phyloP scores from a whole-genome alignment of 1,140 invertebrate genomes.

The Ostrea edulis region DNA sequence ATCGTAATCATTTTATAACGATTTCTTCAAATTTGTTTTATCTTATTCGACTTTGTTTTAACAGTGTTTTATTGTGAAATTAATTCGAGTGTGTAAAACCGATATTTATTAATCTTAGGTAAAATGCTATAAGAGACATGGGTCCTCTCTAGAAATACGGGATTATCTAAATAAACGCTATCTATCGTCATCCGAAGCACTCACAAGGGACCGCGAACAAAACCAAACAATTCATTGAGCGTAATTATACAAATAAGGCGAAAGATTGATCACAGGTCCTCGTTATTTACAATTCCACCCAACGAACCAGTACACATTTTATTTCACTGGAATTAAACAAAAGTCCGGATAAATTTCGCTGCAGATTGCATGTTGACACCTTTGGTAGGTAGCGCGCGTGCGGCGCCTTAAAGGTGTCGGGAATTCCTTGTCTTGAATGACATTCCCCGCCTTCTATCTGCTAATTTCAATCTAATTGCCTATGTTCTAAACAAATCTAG shows the following conservation, averaged over 20 bases:
- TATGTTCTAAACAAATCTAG: slow-evolving; percentile 18
- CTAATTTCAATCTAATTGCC: slow-evolving; percentile 35
- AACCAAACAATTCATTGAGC: slow-evolving; percentile 22
- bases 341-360: not conserved
- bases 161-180: not conserved
- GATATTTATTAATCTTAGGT: slow-evolving; percentile 14
- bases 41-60: slow-evolving; percentile 29
- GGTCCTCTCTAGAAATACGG: not conserved
- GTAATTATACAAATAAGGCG: slow-evolving; percentile 12
- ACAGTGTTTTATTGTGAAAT: not conserved
- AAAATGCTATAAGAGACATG: not conserved
- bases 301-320: slow-evolving; percentile 3
- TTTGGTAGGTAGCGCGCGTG: slow-evolving; percentile 1
- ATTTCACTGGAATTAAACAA: slow-evolving; percentile 13
- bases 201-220: not conserved
- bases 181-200: not conserved
- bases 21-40: slow-evolving; percentile 10
- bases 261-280: not conserved
- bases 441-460: not conserved
- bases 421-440: not conserved
- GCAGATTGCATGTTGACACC: slow-evolving; percentile 26
- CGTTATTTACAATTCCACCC: slow-evolving; percentile 5
- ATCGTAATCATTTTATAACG: slow-evolving; percentile 21
- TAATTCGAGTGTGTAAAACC: not conserved
- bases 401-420: slow-evolving; percentile 10